phyloP scores from a whole-genome alignment of 2,888 invertebrate genomes.

The Elegia similella region DNA sequence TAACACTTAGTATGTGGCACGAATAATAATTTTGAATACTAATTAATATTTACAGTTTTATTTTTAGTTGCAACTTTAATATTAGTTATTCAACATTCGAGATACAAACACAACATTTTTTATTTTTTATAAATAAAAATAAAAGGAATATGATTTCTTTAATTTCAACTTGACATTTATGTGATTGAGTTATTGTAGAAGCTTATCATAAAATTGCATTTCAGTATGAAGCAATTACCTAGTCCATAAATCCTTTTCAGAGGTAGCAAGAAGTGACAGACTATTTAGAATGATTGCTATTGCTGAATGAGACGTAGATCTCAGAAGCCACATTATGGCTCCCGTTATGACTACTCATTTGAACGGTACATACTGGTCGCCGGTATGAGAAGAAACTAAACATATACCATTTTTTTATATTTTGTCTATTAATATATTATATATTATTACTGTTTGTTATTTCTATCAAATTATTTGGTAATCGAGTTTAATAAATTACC shows the following conservation, averaged over 20 bases:
- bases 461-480: too few species aligned
- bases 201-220: constrained; percentile 1
- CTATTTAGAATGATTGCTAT: constrained; percentile 25
- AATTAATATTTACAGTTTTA: constrained; percentile 20
- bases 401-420: constrained; percentile 14
- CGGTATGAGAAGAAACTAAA: constrained; percentile 20
- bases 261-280: constrained; percentile 18
- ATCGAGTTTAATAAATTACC: too few species aligned
- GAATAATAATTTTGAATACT: constrained; percentile 6
- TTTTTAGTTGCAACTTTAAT: neutral
- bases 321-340: constrained; percentile 24
- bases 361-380: constrained; percentile 49
- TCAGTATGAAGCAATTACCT: constrained; percentile 28
- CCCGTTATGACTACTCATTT: constrained; percentile 40
- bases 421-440: neutral
- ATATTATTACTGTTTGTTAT: too few species aligned
- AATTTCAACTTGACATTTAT: neutral
- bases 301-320: constrained; percentile 25
- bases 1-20: constrained; percentile 47
- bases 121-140: neutral
- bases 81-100: neutral
- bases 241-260: constrained; percentile 28
- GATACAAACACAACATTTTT: neutral
- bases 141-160: neutral
- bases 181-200: neutral